Base-by-base conservation (phyloP, 2,888 invertebrate species). In the Drosophila paramelanica region DNA sequence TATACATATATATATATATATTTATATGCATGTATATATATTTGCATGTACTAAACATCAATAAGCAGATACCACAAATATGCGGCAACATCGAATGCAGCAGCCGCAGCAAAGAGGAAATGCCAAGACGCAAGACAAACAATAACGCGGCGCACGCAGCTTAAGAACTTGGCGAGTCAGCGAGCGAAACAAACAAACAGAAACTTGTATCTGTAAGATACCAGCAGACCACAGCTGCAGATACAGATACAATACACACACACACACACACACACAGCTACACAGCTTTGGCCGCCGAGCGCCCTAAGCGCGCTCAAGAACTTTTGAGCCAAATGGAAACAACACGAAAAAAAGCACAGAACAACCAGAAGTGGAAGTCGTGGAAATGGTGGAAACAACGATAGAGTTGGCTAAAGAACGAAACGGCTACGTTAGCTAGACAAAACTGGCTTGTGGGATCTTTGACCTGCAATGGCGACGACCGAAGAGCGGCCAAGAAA, bases 401-500 rank as follows among this genome's bases (percentile, higher is more conserved):
- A 77, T 78, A 78, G 77, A 77, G 51, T 73, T 61, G 66, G 61
- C 67, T 52, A 66, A 71, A 75, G 61, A 52, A 73, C 74, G 74
- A 72, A 70, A 61, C 61, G 61, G 66, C 61, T 73, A 71, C 87
- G 81, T 73, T 81, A 67, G 85, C 88, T 84, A 88, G 88, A 84
- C 86, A 82, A 88, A 84, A 84, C 83, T 85, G 67, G 83, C 83
- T 84, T 85, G 88, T 81, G 88, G 91, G 91, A 91, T 91, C 91
- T 91, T 91, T 91, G 91, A 91, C 91, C 91, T 90, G 81, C 73
- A 70, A 77, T 89, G 84, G 89, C 87, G 87, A 88, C 89, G 89
- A 88, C 89, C 71, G 70, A 61, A 66, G 67, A 74, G 70, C 60
- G 55, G 69, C 67, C 62, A 62, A 71, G 67, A 69, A 87, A 87